A percentile compares a stretch with the other conserved stretches of the same genome.
Conservation (phyloP, 2,113 vertebrate genomes). For the Heterocephalus glaber region DNA sequence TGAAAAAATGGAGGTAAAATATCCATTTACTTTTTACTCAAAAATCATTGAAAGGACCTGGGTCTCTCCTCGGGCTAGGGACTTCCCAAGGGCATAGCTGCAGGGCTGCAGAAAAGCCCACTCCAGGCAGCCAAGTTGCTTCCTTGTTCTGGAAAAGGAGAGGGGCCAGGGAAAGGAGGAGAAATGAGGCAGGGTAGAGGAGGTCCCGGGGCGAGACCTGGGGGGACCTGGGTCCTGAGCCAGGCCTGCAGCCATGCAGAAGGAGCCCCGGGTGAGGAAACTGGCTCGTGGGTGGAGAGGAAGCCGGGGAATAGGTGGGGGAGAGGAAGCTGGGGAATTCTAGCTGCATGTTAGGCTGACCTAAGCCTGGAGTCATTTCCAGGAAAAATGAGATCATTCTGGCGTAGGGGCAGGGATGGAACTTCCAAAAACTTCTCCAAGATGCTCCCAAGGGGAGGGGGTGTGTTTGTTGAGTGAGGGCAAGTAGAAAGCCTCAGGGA, state of each 20-base stretch:
- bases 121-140: neutral
- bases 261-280: neutral
- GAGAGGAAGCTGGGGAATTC: slow-evolving; percentile 7
- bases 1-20: neutral
- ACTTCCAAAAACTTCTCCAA: slow-evolving; percentile 24
- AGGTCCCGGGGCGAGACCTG: neutral
- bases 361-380: slow-evolving; percentile 22
- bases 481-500: neutral
- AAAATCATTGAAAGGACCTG: neutral
- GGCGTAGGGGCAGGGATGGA: neutral
- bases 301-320: neutral
- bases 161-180: neutral
- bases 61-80: neutral
- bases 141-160: neutral
- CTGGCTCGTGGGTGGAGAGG: neutral
- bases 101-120: neutral
- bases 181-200: neutral
- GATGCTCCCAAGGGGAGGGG: neutral
- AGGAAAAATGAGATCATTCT: slow-evolving; percentile 52
- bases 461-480: neutral
- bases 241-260: neutral
- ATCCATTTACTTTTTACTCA: neutral
- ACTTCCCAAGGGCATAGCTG: neutral
- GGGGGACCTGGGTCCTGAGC: neutral
- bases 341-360: neutral